phyloP scores from a whole-genome alignment of 2,113 vertebrate species.

The Entelurus aequoreus region DNA sequence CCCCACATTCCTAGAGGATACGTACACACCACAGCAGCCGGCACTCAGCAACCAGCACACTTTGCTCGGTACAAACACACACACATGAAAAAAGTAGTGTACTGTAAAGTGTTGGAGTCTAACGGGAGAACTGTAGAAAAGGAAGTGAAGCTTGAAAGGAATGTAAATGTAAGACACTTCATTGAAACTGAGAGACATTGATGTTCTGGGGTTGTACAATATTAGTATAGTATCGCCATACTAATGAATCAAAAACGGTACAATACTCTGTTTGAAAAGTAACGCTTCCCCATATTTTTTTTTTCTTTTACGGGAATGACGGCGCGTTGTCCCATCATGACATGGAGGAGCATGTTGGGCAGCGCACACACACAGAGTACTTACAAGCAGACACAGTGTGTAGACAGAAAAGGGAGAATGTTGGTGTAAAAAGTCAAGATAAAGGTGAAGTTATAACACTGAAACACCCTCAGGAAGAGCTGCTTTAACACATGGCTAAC shows the following conservation, averaged over 20 bases:
- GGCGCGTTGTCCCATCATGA: not conserved
- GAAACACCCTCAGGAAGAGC: too few relatives aligned
- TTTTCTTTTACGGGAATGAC: too few relatives aligned
- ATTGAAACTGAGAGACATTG: slow-evolving; percentile 55
- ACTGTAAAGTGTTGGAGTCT: not conserved
- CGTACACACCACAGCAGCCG: slow-evolving; percentile 23
- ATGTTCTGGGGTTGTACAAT: slow-evolving; percentile 14
- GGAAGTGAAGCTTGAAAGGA: slow-evolving; percentile 23
- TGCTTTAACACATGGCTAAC: too few relatives aligned
- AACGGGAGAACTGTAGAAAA: not conserved
- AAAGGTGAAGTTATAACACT: too few relatives aligned
- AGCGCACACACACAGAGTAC: too few relatives aligned
- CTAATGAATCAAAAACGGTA: too few relatives aligned
- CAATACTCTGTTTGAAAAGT: too few relatives aligned
- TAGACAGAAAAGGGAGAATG: too few relatives aligned
- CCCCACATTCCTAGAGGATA: slow-evolving; percentile 89
- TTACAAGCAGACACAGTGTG: too few relatives aligned
- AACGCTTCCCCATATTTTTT: too few relatives aligned
- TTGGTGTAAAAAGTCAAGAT: too few relatives aligned
- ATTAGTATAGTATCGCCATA: not conserved
- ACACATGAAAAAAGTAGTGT: not conserved
- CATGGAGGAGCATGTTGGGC: slow-evolving; percentile 2
- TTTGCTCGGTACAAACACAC: slow-evolving; percentile 43
- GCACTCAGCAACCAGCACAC: slow-evolving; percentile 31
- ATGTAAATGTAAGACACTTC: slow-evolving; percentile 46